Percentiles rank a stretch among this genome's conserved stretches.
phyloP scores from a whole-genome alignment of 2,797 vertebrate genomes.

The Coendou prehensilis region DNA sequence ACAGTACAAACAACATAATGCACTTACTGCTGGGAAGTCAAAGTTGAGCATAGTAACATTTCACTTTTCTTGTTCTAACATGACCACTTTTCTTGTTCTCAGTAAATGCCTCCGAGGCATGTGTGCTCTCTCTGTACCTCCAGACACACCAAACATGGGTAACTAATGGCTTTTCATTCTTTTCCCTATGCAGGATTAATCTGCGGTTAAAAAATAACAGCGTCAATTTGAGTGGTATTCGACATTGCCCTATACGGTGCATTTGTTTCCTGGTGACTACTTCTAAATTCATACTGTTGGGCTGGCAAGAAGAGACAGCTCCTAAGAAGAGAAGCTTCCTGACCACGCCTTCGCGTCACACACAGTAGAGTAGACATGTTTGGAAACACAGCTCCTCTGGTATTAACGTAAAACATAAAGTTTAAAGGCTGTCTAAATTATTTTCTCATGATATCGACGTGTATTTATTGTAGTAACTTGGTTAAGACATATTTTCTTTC shows the following conservation, averaged over 20 bases:
- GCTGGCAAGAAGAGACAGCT: constrained; percentile 2
- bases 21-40: not conserved
- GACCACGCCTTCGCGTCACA: not conserved
- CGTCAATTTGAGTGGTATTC: not conserved
- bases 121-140: not conserved
- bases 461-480: not conserved
- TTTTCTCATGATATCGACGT: constrained; percentile 35
- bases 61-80: not conserved
- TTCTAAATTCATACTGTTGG: constrained; percentile 25
- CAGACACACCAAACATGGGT: not conserved
- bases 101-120: not conserved
- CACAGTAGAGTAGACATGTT: not conserved
- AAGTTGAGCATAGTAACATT: not conserved
- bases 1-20: not conserved
- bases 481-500: not conserved
- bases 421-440: constrained; percentile 25
- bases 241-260: not conserved
- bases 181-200: constrained; percentile 10
- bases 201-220: not conserved
- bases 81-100: not conserved
- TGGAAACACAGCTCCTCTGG: not conserved
- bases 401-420: constrained; percentile 45
- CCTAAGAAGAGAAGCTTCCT: not conserved
- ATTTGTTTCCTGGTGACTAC: not conserved
- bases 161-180: not conserved